Conservation (phyloP, 2,113 vertebrate species). For the Hypanus sabinus region DNA sequence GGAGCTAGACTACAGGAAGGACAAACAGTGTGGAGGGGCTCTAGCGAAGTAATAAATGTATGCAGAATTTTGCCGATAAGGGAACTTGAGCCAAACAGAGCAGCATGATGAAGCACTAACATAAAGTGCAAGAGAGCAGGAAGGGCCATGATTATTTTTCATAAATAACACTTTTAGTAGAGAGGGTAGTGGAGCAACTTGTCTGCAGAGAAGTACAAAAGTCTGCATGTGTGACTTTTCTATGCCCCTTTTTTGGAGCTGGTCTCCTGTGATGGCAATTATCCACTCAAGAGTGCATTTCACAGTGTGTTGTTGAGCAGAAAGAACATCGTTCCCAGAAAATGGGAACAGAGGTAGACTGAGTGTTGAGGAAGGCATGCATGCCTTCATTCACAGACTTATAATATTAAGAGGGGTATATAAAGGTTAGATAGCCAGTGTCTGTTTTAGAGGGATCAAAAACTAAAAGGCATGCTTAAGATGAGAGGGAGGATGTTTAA, state of each 20-base stretch:
- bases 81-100: not conserved
- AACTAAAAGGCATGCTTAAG: too few relatives aligned
- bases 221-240: not conserved
- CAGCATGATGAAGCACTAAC: not conserved
- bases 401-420: too few relatives aligned
- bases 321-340: too few relatives aligned
- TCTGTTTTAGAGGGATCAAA: too few relatives aligned
- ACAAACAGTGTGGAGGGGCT: not conserved
- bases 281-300: too few relatives aligned
- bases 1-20: not conserved
- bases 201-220: not conserved
- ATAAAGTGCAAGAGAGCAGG: not conserved
- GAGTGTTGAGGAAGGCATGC: too few relatives aligned
- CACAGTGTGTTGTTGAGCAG: too few relatives aligned
- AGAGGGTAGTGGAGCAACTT: not conserved
- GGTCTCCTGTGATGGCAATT: too few relatives aligned
- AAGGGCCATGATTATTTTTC: not conserved
- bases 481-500: too few relatives aligned
- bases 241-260: not conserved
- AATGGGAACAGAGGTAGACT: too few relatives aligned
- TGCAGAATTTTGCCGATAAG: not conserved
- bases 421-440: too few relatives aligned
- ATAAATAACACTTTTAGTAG: not conserved
- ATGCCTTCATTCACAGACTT: too few relatives aligned
- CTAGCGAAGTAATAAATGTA: not conserved